phyloP scores from a whole-genome alignment of 2,113 vertebrate species.

The Paraplagusia blochii region DNA sequence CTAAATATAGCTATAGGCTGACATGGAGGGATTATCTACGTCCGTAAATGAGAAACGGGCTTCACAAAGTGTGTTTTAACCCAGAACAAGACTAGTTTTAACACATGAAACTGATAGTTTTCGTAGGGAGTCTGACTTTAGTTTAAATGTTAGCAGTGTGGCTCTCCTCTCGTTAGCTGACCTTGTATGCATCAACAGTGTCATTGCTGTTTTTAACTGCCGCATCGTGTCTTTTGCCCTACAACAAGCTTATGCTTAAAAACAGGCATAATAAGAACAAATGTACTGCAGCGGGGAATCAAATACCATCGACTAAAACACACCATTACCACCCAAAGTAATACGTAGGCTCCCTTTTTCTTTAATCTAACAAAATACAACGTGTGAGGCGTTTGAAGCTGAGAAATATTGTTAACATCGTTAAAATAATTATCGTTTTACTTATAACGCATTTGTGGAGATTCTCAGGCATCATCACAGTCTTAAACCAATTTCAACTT shows the following conservation, averaged over 20 bases:
- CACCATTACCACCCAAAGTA: background rate
- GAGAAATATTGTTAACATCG: too few species aligned
- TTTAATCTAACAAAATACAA: background rate
- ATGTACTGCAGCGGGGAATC: background rate
- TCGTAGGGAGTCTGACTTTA: background rate
- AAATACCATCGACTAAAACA: too few species aligned
- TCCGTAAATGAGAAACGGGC: background rate
- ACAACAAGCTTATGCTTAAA: background rate
- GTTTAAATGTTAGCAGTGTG: too few species aligned
- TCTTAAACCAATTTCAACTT: too few species aligned
- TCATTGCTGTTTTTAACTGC: background rate
- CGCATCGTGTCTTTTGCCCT: background rate
- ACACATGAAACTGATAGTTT: background rate
- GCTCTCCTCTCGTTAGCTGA: slow-evolving; percentile 6
- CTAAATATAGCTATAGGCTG: slow-evolving; percentile 38
- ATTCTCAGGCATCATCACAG: too few species aligned
- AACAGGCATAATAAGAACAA: background rate
- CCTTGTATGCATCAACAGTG: slow-evolving; percentile 24
- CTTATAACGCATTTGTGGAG: too few species aligned
- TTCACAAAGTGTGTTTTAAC: background rate
- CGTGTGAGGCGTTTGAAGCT: background rate
- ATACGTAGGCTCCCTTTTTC: background rate
- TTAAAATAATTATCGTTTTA: too few species aligned
- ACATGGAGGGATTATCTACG: slow-evolving; percentile 37
- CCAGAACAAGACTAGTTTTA: background rate